Evolutionary conservation across 2,113 vertebrate genomes (phyloP).

Genomic region (Micromys minutus): DNA sequence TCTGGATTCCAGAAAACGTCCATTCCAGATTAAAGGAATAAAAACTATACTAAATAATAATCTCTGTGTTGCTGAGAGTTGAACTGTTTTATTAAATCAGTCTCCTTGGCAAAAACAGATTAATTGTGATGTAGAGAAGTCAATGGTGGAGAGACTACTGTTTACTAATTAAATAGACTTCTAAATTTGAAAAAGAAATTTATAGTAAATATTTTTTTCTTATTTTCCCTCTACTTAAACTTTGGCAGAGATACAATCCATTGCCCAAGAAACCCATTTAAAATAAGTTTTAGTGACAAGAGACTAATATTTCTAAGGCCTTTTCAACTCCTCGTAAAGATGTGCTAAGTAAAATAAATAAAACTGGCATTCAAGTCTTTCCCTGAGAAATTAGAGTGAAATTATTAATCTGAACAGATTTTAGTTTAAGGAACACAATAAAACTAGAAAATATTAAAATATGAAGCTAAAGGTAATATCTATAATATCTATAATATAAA

Average conservation of each 20-base stretch:
- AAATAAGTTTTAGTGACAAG: not conserved
- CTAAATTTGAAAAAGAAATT: not conserved
- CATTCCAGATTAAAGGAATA: not conserved
- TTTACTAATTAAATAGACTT: not conserved
- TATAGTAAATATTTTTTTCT: not conserved
- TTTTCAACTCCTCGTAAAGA: not conserved
- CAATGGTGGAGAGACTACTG: not conserved
- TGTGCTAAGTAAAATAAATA: not conserved
- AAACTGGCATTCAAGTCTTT: not conserved
- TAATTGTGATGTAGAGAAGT: not conserved
- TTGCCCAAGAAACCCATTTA: not conserved
- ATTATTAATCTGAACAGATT: not conserved
- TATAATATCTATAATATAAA: not conserved
- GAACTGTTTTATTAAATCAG: not conserved
- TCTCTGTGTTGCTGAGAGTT: not conserved
- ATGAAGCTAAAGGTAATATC: not conserved
- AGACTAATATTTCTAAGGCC: not conserved
- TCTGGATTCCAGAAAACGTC: not conserved
- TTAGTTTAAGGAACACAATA: not conserved
- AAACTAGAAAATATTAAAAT: constrained; percentile 19
- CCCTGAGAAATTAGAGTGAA: not conserved
- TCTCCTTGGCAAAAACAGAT: not conserved
- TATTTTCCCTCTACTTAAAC: not conserved
- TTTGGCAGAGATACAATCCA: not conserved
- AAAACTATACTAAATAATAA: not conserved